Base-by-base conservation (phyloP, 2,888 invertebrate genomes). In the Diplazon laetatorius region DNA sequence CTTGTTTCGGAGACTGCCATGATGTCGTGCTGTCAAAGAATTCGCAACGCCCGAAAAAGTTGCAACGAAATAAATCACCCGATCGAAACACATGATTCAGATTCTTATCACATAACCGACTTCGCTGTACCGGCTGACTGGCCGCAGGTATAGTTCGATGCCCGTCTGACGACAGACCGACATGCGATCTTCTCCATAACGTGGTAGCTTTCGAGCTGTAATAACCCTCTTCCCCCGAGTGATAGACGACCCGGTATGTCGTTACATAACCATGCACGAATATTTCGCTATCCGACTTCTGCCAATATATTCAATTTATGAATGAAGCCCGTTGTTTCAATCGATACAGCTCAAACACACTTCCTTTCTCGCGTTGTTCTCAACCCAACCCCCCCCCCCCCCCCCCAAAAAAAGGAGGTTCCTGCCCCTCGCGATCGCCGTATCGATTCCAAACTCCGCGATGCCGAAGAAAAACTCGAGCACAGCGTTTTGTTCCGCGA, bases 41-140 rank as follows among this genome's bases (percentile, higher is more conserved):
- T n/a, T n/a, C n/a, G n/a, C n/a, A n/a, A n/a, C n/a, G n/a, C n/a
- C n/a, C n/a, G 42, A 52, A 66, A 59, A 52, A 50, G 14, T 60
- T n/a, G 35, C 20, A 16, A 12, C 35, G 35, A 65, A 66, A 71
- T 72, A 42, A 50, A 71, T 60, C 50, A 25, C n/a, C 14, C 37
- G 35, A 35, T 46, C 25, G 57, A n/a, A 60, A 81, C 70, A 83
- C 85, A 85, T 83, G 82, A 82, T 84, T 81, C 80, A 81, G 78
- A n/a, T n/a, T n/a, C 75, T 55, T 81, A 79, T 79, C 66, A 37
- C 63, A 57, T 63, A 78, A 72, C 79, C 68, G 82, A 82, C 76
- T 80, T 80, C 60, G 50, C 73, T 69, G 60, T 39, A 10, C 35
- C 37, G 30, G 18, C 44, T 25, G 59, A 44, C 35, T 12, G 39